These are phyloP conservation scores for Eupithecia subumbrata DNA, from an alignment of 2,888 invertebrate species.

Conservation along the genomic window DNA sequence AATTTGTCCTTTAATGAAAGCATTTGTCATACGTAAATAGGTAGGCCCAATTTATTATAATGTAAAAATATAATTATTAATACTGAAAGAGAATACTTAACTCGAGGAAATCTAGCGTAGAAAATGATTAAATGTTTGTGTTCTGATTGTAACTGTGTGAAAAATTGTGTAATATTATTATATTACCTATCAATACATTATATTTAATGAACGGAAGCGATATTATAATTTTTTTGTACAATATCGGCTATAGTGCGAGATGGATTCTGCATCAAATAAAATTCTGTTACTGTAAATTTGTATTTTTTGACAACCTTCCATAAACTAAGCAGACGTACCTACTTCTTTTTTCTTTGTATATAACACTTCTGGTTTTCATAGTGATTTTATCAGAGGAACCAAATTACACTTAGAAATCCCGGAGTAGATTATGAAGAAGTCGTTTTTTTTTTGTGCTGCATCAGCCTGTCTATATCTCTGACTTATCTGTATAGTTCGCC, in stretches of 20 bases:
- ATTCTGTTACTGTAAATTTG: slow-evolving; percentile 80
- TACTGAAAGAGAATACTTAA: slow-evolving; percentile 77
- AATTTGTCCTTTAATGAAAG: slow-evolving; percentile 72
- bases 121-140: slow-evolving; percentile 79
- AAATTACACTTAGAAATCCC: not conserved
- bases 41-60: slow-evolving; percentile 83
- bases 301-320: slow-evolving; percentile 46
- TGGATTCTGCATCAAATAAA: slow-evolving; percentile 82
- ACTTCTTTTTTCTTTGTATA: not conserved
- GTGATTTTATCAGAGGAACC: not conserved
- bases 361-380: not conserved
- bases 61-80: slow-evolving; percentile 78
- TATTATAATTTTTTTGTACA: slow-evolving; percentile 83
- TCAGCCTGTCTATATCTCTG: not conserved
- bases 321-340: not conserved
- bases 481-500: not conserved
- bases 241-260: slow-evolving; percentile 82
- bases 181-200: slow-evolving; percentile 69
- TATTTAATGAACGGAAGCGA: slow-evolving; percentile 71
- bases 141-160: slow-evolving; percentile 81
- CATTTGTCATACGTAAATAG: slow-evolving; percentile 83
- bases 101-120: slow-evolving; percentile 75
- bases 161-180: slow-evolving; percentile 78
- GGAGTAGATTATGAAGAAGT: not conserved
- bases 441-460: not conserved